Percentiles rank a stretch among this genome's conserved stretches.
Conservation (phyloP, 2,113 vertebrate species). For the Callorhinus ursinus region DNA sequence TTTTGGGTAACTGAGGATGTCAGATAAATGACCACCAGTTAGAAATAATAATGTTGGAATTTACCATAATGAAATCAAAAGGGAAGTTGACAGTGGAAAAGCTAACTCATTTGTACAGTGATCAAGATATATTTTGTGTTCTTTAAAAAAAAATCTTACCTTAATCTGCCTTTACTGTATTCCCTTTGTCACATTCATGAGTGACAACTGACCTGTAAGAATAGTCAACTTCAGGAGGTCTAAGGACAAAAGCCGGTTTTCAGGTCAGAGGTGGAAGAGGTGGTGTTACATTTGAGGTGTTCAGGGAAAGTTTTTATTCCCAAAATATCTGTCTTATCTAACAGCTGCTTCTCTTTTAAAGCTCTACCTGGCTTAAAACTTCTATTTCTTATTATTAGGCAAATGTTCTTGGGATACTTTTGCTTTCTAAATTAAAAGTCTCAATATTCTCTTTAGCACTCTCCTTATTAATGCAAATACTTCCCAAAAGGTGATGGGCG, state of each 20-base stretch:
- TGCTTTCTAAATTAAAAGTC: slow-evolving; percentile 41
- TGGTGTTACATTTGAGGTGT: not conserved
- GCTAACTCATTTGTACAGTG: not conserved
- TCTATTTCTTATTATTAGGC: slow-evolving; percentile 13
- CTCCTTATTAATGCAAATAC: not conserved
- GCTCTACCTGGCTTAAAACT: not conserved
- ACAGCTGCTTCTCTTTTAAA: not conserved
- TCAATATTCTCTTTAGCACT: not conserved
- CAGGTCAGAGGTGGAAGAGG: not conserved
- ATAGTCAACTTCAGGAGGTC: not conserved
- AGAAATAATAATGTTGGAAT: not conserved
- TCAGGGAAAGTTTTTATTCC: not conserved
- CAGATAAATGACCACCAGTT: not conserved
- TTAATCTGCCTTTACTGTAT: not conserved
- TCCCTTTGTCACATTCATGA: not conserved
- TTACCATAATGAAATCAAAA: not conserved
- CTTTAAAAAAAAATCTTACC: not conserved
- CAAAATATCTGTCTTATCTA: not conserved
- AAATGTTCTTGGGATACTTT: not conserved
- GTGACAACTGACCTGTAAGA: not conserved
- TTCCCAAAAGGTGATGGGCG: not conserved
- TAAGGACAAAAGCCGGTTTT: not conserved
- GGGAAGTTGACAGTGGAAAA: not conserved
- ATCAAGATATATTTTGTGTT: not conserved
- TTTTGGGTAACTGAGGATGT: not conserved